Conservation (phyloP, 2,797 vertebrate species). For the Poecilia picta region DNA sequence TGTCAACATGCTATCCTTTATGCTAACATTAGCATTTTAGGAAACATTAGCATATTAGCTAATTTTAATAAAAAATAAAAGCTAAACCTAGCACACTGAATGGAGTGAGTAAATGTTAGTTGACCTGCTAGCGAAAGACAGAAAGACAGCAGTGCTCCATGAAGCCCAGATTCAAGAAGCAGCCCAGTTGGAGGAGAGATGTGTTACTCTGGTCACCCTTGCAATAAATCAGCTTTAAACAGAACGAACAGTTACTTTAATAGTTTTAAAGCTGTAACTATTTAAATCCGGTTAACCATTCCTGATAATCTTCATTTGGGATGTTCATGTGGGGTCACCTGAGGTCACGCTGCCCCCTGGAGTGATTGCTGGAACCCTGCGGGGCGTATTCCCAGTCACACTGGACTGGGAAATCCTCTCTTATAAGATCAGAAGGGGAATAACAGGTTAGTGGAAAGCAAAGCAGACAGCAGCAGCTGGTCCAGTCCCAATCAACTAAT, state of each 20-base stretch:
- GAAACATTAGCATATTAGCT: too few species aligned
- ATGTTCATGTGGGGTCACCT: conserved; percentile 21
- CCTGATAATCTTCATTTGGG: conserved; percentile 14
- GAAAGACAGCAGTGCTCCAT: too few species aligned
- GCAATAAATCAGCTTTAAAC: too few species aligned
- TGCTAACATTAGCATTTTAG: too few species aligned
- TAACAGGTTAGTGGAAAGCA: conserved; percentile 32
- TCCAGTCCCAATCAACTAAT: conserved; percentile 12
- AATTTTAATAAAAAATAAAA: too few species aligned
- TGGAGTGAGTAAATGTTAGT: too few species aligned
- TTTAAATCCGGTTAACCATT: neutral
- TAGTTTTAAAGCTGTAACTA: neutral
- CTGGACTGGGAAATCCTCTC: conserved; percentile 36
- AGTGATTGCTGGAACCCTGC: conserved; percentile 17
- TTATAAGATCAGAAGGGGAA: conserved; percentile 41
- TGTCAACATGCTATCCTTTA: too few species aligned
- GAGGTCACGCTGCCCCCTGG: conserved; percentile 8
- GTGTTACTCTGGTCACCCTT: too few species aligned
- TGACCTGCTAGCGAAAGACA: too few species aligned
- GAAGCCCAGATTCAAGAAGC: too few species aligned
- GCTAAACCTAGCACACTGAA: too few species aligned
- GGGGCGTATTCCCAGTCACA: conserved; percentile 7
- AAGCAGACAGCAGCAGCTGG: conserved; percentile 19
- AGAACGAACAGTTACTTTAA: neutral
- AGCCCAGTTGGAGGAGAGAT: too few species aligned